Conservation (phyloP, 2,113 vertebrate genomes). For the Nymphicus hollandicus region DNA sequence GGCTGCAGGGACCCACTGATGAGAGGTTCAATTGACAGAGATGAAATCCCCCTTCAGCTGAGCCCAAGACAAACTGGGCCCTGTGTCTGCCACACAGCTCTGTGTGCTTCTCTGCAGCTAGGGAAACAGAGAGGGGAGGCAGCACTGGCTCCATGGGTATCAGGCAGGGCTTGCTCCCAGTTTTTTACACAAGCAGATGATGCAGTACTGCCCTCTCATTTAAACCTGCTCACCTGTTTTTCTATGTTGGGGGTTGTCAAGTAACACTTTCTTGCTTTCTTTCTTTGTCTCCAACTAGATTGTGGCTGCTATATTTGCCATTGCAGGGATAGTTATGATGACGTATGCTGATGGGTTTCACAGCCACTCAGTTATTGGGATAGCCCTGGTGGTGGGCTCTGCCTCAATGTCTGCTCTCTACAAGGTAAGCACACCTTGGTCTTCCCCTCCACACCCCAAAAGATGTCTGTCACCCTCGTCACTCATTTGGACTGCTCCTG, state of each 20-base stretch:
- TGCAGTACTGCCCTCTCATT: not conserved
- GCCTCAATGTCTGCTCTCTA: constrained; percentile 95
- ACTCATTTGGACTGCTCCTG: not conserved
- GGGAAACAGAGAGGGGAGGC: not conserved
- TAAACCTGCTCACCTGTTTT: not conserved
- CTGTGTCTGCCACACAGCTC: rapidly evolving
- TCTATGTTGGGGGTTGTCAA: not conserved
- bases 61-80: rapidly evolving
- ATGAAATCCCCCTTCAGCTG: not conserved
- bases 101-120: not conserved
- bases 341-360: constrained; percentile 96
- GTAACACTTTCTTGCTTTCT: not conserved
- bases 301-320: constrained; percentile 95
- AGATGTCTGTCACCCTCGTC: rapidly evolving
- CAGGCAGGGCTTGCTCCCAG: not conserved
- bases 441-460: not conserved
- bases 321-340: constrained; percentile 98
- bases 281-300: constrained; percentile 78
- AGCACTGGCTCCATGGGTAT: not conserved
- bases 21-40: not conserved
- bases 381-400: constrained; percentile 92
- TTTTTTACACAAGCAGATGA: not conserved
- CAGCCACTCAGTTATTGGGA: constrained; percentile 95
- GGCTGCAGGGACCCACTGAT: not conserved
- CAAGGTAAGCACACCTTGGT: constrained; percentile 78